Base-by-base conservation (phyloP, 2,888 invertebrate genomes). In the Apotomis turbidana region DNA sequence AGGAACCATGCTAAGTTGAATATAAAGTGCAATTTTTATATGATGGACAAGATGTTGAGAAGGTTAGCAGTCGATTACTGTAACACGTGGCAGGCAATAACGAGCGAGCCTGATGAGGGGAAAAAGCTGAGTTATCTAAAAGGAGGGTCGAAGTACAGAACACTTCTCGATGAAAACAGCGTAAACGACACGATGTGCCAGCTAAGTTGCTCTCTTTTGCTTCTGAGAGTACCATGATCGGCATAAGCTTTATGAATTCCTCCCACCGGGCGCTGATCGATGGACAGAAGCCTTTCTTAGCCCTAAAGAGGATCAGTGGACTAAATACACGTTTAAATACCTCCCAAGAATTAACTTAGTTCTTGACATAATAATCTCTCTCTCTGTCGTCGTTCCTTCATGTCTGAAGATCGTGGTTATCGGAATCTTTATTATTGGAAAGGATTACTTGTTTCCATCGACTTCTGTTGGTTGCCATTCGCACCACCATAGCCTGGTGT, bases 231-330 rank as follows among this genome's bases (percentile, higher is more conserved):
- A 10, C 10, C 5, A 76, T 75, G 79, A 83, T 82, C 79, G 76
- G 75, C 60, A 70, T 75, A 74, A 74, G 74, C 77, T 76, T 79
- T 77, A 78, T 78, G 77, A 80, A 77, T 70, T 49, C 57, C 41
- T 55, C 57, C 70, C 63, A 61, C 61, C 51, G 68, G 62, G 41
- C 62, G 55, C 62, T 70, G 62, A 63, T 70, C 70, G 70, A 70
- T 70, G 49, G 54, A 68, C 27, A 13, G 64, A 67, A 61, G 46
- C 68, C 68, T 61, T 69, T 69, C 68, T 55, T 61, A 54, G 54
- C 44, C 52, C 27, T 49, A 68, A 52, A 44, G 41, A 52, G 67
- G 58, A 41, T 54, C 61, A 27, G 44, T 55, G 44, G 46, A 46
- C 61, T 61, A 36, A 61, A 55, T 69, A 61, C 13, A 46, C 36